Evolutionary conservation across 2,797 vertebrate species (phyloP).

Genomic region (Crenichthys baileyi): DNA sequence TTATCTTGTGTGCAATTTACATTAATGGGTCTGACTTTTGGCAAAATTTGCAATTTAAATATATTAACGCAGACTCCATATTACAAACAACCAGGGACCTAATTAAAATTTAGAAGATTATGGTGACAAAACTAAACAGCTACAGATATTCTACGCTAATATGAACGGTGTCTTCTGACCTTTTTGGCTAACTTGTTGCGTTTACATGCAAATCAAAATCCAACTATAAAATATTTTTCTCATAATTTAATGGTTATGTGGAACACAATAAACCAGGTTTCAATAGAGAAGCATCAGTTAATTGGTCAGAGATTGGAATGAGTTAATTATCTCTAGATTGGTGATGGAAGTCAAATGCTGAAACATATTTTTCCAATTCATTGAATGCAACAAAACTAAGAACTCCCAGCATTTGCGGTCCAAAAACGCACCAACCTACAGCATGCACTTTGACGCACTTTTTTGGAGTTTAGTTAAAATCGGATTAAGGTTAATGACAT

Average conservation of each 20-base stretch:
- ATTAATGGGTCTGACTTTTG: not conserved
- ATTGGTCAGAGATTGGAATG: not conserved
- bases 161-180: not conserved
- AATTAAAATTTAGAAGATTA: not conserved
- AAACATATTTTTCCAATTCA: not conserved
- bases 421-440: not conserved
- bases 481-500: not conserved
- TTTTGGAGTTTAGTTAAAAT: not conserved
- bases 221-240: not conserved
- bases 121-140: not conserved
- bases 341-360: not conserved
- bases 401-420: not conserved
- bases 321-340: not conserved
- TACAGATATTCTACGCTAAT: not conserved
- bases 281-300: not conserved
- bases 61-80: not conserved
- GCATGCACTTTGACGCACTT: not conserved
- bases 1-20: not conserved
- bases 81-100: not conserved
- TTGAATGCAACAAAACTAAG: not conserved
- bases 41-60: slow-evolving; percentile 1
- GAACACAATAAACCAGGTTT: not conserved
- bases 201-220: not conserved
- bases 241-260: not conserved
- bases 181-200: no score